Conservation (phyloP, 2,797 vertebrate genomes). For the Danio jaintianensis region DNA sequence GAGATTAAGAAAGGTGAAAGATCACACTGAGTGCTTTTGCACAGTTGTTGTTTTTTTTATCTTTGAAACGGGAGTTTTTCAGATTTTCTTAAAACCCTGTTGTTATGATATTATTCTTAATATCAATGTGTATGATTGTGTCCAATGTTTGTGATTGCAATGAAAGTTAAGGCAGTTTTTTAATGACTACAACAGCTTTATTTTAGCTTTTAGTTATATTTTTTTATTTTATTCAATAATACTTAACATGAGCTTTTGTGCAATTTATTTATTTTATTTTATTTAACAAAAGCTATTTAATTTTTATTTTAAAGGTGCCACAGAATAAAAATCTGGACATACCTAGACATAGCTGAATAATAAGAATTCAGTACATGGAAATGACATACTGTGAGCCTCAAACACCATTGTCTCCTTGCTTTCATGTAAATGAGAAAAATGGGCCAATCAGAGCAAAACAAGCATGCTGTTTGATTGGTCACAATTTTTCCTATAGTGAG, state of each 20-base stretch:
- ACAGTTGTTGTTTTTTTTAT: neutral
- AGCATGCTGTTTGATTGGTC: too few species aligned
- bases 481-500: too few species aligned
- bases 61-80: neutral
- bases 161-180: neutral
- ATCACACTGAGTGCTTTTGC: neutral
- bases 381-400: too few species aligned
- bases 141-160: neutral
- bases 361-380: too few species aligned
- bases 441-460: too few species aligned
- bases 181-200: neutral
- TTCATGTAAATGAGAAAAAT: too few species aligned
- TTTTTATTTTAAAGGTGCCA: neutral
- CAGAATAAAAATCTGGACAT: too few species aligned
- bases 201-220: neutral
- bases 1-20: constrained; percentile 2
- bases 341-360: too few species aligned
- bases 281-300: neutral
- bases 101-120: too few species aligned
- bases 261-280: neutral
- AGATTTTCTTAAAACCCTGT: too few species aligned
- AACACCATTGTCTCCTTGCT: too few species aligned
- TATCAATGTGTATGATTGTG: too few species aligned
- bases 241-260: neutral
- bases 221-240: neutral